These are phyloP conservation scores for Oncopodura yosiiana DNA, from an alignment of 1,140 invertebrate species.

Conservation along the genomic window DNA sequence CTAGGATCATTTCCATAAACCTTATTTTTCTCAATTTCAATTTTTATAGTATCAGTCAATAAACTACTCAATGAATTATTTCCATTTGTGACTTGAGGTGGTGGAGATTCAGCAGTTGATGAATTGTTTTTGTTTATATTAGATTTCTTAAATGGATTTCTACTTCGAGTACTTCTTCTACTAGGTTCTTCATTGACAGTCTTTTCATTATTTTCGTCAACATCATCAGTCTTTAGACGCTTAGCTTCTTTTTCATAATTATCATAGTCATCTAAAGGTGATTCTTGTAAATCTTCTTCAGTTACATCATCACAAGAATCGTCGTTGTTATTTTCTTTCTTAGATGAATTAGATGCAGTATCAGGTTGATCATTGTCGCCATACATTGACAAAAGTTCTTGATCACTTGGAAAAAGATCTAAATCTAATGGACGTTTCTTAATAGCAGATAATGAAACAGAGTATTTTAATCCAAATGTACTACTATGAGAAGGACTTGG, in stretches of 20 bases:
- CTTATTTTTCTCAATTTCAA: background rate
- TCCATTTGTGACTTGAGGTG: background rate
- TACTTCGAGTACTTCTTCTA: background rate
- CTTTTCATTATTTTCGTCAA: background rate
- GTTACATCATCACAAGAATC: too few relatives aligned
- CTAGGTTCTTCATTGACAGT: background rate
- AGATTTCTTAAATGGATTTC: slow-evolving; percentile 14
- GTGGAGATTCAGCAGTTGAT: background rate
- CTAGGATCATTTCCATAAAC: background rate
- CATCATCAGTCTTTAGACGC: too few relatives aligned
- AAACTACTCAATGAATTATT: background rate
- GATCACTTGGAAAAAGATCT: too few relatives aligned
- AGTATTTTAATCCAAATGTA: too few relatives aligned
- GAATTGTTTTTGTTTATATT: background rate
- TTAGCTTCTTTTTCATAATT: background rate
- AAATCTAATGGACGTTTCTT: too few relatives aligned
- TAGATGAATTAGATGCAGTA: background rate
- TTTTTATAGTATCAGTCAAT: too few relatives aligned
- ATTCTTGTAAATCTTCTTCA: background rate
- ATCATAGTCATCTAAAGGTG: background rate
- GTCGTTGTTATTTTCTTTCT: too few relatives aligned
- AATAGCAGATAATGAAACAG: too few relatives aligned
- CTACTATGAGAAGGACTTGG: too few relatives aligned
- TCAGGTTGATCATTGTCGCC: too few relatives aligned
- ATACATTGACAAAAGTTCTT: too few relatives aligned